A percentile compares a stretch with the other conserved stretches of the same genome.
These are phyloP conservation scores for Elymnias hypermnestra DNA, from an alignment of 1,140 invertebrate genomes.

Conservation along the genomic window DNA sequence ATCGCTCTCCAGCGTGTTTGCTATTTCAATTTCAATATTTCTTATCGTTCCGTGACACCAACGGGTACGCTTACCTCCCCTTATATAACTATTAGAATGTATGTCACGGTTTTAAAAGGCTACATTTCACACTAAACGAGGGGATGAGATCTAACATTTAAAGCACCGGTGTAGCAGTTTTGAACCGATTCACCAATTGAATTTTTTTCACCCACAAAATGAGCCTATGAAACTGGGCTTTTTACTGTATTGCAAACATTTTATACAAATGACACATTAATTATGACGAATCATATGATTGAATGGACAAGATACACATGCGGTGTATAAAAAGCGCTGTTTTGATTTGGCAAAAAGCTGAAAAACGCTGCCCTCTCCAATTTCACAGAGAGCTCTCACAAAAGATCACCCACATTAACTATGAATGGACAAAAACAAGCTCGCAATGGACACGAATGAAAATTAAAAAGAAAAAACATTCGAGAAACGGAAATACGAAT, in stretches of 20 bases:
- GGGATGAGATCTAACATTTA: slow-evolving; percentile 22
- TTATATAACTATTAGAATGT: slow-evolving; percentile 61
- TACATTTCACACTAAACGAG: slow-evolving; percentile 37
- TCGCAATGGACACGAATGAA: slow-evolving; percentile 54
- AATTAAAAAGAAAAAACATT: slow-evolving; percentile 69
- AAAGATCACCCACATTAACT: slow-evolving; percentile 73
- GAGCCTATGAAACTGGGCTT: no score
- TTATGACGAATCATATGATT: slow-evolving; percentile 27
- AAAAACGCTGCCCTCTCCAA: slow-evolving; percentile 63
- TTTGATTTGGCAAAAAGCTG: slow-evolving; percentile 68
- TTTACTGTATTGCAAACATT: no score
- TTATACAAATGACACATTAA: slow-evolving; percentile 16
- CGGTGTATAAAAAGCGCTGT: slow-evolving; percentile 38
- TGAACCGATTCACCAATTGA: slow-evolving; percentile 4
- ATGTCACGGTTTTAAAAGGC: slow-evolving; percentile 46
- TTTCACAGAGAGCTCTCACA: slow-evolving; percentile 70
- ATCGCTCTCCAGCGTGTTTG: slow-evolving; percentile 1
- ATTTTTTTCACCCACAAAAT: slow-evolving; percentile 1
- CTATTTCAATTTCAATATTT: slow-evolving; percentile 7
- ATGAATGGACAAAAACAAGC: slow-evolving; percentile 70
- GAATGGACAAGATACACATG: slow-evolving; percentile 12
- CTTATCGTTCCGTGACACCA: slow-evolving; percentile 3
- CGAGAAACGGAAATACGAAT: slow-evolving; percentile 63
- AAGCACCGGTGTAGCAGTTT: slow-evolving; percentile 12
- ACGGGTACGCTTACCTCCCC: slow-evolving; percentile 11